Evolutionary conservation across 1,140 invertebrate genomes (phyloP).

Genomic region (Oscheius sp.): DNA sequence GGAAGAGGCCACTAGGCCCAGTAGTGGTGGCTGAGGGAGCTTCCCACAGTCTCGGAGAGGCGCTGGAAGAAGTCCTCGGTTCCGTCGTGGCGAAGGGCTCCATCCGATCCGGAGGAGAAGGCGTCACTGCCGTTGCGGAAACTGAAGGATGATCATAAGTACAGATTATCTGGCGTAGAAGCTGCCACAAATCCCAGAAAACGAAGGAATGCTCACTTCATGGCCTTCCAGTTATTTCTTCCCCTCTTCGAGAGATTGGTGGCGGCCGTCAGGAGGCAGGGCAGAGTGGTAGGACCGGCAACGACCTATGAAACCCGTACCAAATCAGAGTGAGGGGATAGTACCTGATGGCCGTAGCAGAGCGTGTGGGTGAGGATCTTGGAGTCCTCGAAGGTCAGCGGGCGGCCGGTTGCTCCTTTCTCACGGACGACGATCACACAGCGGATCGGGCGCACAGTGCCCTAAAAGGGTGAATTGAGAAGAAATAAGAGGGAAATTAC

Average conservation of each 20-base stretch:
- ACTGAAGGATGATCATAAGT: background rate
- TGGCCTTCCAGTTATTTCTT: conserved; percentile 24
- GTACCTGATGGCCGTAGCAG: conserved; percentile 14
- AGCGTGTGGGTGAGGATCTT: conserved; percentile 10
- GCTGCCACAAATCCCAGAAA: too few relatives aligned
- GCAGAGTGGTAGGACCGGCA: conserved; percentile 4
- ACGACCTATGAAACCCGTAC: too few relatives aligned
- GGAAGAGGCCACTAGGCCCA: background rate
- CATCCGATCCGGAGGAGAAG: background rate
- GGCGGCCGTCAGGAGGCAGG: background rate
- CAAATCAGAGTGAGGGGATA: too few relatives aligned
- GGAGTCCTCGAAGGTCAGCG: background rate
- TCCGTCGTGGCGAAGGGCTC: background rate
- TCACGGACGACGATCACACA: background rate
- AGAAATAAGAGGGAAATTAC: too few relatives aligned
- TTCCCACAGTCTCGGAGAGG: background rate
- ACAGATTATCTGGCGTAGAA: too few relatives aligned
- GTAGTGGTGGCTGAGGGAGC: background rate
- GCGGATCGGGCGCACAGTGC: conserved; percentile 3
- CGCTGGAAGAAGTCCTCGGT: background rate
- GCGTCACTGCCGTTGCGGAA: background rate
- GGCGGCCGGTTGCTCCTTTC: background rate
- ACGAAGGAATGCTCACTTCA: background rate
- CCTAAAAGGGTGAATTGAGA: too few relatives aligned
- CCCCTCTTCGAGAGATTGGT: conserved; percentile 13